Base-by-base conservation (phyloP, 30 jellyfish, hydroid and myxozoan species). In the Hydra vulgaris region DNA sequence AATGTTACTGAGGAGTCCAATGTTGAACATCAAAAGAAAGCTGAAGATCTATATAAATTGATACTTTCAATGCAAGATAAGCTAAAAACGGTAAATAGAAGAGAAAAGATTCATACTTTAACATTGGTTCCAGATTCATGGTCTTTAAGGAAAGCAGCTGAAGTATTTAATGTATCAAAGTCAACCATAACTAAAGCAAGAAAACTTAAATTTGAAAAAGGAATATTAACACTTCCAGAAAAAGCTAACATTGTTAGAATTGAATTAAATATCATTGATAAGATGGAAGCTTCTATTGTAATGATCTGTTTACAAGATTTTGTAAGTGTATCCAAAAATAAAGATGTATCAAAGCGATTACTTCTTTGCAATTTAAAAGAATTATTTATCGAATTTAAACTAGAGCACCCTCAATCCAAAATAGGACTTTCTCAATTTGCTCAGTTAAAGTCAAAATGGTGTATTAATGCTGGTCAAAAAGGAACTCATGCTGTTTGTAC, bases 161-260 rank as follows among this genome's bases (percentile, higher is more conserved):
- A 68, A 23, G 26, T n/a, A 23, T 68, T 68, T 15, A 68, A 68
- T 68, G 15, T 15, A 23, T 68, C 15, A 68, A 68, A 68, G 75
- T n/a, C 27, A n/a, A 68, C 75, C 27, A 68, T 68, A 68, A 68
- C 75, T 68, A 20, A 68, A 68, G 75, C 75, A 20, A 20, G 27
- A 15, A 68, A 23, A 68, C 75, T 68, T 68, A n/a, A 23, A 68
- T 4, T n/a, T n/a, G 75, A 68, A 68, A 23, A 15, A 15, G 25
- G 15, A 15, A 68, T 68, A 20, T 3, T 68, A n/a, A 16, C 75
- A 15, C 27, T 68, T n/a, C 75, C 75, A 3, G 75, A 68, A n/a
- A 20, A 68, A 68, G 16, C 61, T 40, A 40, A 5, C 12, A 40
- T 40, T 3, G 61, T 40, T 40, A 40, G 12, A 40, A 40, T 40